Evolutionary conservation across 23 tunicate genomes (phyloP).

Genomic region (Oikopleura vanhoeffeni): DNA sequence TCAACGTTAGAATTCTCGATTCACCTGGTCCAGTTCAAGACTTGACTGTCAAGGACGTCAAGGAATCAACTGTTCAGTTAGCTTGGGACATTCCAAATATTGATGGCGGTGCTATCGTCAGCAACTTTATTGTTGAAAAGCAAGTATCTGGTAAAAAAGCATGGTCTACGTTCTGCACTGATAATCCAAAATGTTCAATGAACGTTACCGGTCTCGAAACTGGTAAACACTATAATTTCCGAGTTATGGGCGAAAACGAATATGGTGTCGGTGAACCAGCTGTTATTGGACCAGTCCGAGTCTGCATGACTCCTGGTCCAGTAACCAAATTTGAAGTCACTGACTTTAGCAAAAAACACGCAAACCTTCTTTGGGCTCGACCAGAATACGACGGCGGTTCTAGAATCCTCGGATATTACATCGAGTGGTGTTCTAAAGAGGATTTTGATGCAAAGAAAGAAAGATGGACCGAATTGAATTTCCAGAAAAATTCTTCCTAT

Average conservation of each 20-base stretch:
- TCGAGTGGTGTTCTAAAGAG: background rate
- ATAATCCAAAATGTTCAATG: constrained; percentile 20
- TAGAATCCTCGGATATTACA: background rate
- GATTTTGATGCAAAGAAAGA: background rate
- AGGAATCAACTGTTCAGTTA: constrained; percentile 11
- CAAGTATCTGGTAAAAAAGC: constrained; percentile 18
- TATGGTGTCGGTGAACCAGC: constrained; percentile 22
- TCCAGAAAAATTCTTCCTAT: background rate
- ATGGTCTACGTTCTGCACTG: constrained; percentile 25
- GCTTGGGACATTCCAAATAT: constrained; percentile 20
- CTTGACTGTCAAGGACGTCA: constrained; percentile 48
- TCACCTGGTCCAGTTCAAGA: constrained; percentile 65
- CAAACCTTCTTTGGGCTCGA: background rate
- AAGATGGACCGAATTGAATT: background rate
- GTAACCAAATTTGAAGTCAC: background rate
- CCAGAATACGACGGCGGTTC: background rate
- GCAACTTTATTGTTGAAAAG: constrained; percentile 22
- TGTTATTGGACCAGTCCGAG: constrained; percentile 2
- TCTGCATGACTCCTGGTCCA: background rate
- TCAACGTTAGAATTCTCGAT: constrained; percentile 55
- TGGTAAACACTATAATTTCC: constrained; percentile 21
- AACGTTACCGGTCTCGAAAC: constrained; percentile 25
- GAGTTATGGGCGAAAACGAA: constrained; percentile 28
- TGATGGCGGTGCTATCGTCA: constrained; percentile 24
- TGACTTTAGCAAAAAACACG: background rate